A percentile compares a stretch with the other conserved stretches of the same genome.
Evolutionary conservation across 2,888 invertebrate species (phyloP).

Genomic region (Conistra vaccinii): DNA sequence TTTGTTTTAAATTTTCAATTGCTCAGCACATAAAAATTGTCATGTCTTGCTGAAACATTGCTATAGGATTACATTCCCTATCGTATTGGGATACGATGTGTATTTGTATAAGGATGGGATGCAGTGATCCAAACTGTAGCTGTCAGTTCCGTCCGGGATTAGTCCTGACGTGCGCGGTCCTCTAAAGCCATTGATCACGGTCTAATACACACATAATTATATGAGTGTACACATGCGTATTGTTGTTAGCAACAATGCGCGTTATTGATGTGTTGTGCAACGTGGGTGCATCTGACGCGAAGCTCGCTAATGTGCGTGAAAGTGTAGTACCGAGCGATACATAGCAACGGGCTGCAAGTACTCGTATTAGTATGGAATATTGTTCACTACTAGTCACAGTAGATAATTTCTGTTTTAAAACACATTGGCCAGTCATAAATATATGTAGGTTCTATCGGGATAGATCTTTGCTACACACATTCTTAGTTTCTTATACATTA

Average conservation of each 20-base stretch:
- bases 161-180: slow-evolving; percentile 20
- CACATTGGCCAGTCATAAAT: neutral
- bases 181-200: slow-evolving; percentile 32
- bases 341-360: no score
- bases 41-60: neutral
- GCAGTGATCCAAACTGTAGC: slow-evolving; percentile 5
- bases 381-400: neutral
- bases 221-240: neutral
- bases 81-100: neutral
- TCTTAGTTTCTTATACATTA: neutral
- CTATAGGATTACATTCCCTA: neutral
- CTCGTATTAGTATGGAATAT: neutral
- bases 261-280: slow-evolving; percentile 25
- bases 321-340: neutral
- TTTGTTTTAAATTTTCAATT: slow-evolving; percentile 9
- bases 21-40: slow-evolving; percentile 5
- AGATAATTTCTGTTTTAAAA: neutral
- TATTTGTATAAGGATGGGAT: slow-evolving; percentile 4
- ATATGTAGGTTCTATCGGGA: neutral
- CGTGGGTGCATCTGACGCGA: neutral
- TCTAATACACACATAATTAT: slow-evolving; percentile 7
- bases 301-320: neutral
- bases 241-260: slow-evolving; percentile 20
- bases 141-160: slow-evolving; percentile 43
- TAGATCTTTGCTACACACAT: neutral